Percentiles rank a stretch among this genome's conserved stretches.
Conservation (phyloP, 1,140 invertebrate species). For the Epicauta chinensis region DNA sequence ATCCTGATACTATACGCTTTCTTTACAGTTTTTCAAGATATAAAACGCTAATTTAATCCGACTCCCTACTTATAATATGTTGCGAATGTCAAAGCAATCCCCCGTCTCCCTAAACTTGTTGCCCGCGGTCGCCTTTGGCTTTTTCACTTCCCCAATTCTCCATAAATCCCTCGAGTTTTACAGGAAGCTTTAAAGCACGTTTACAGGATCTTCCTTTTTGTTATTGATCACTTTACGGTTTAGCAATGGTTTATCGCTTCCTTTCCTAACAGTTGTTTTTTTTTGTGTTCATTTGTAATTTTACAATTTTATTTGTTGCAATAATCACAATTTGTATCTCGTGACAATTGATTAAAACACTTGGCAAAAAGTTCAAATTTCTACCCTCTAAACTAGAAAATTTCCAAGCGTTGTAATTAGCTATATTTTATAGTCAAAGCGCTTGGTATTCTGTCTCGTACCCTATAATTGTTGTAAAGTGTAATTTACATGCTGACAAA, state of each 20-base stretch:
- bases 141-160: conserved; percentile 22
- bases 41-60: conserved; percentile 37
- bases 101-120: conserved; percentile 33
- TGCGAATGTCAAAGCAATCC: conserved; percentile 35
- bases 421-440: conserved; percentile 12
- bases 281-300: too few species aligned
- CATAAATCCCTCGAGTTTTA: conserved; percentile 26
- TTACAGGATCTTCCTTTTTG: conserved; percentile 25
- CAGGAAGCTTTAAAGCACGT: conserved; percentile 31
- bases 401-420: conserved; percentile 10
- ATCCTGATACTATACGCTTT: conserved; percentile 24
- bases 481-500: conserved; percentile 15
- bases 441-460: conserved; percentile 11
- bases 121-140: conserved; percentile 30
- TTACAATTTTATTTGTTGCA: too few species aligned
- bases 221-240: conserved; percentile 27
- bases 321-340: too few species aligned
- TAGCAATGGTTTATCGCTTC: conserved; percentile 20
- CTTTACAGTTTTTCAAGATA: conserved; percentile 29
- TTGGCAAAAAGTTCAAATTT: too few species aligned
- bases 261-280: conserved; percentile 6
- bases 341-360: too few species aligned
- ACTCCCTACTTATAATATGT: conserved; percentile 34
- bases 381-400: too few species aligned
- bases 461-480: conserved; percentile 13